Evolutionary conservation across 2,888 invertebrate genomes (phyloP), one percentile per base, ranked within the genome.

Genomic region (Sphaerophoria taeniata): DNA sequence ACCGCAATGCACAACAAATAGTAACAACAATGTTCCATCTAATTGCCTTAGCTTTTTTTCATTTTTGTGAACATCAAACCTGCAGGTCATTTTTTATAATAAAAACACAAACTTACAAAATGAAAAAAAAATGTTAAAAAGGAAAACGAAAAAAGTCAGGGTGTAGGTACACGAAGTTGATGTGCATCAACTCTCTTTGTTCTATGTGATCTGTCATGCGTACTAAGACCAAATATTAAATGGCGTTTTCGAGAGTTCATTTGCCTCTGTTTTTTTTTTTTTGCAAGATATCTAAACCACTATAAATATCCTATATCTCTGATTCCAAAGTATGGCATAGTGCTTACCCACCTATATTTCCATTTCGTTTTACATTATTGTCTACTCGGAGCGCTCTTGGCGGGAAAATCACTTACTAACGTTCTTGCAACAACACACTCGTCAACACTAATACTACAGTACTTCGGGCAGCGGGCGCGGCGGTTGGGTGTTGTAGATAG

Each of bases 151-250:
- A 60, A 60, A 60, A 16, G 12, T 36, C 39, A 39, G 31, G 67
- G 67, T 67, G 53, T 43, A 43, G 39, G 39, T 9, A 43, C 67
- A 67, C 24, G 24, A 24, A 24, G 43, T 72, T 7, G 65, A 63
- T 67, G 63, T 81, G 58, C 79, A 73, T 73, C 69, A 65, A 16
- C 36, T 43, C 63, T 51, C 51, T 56, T 78, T 65, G 53, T 81
- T 84, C 72, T 70, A 60, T 85, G 76, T 85, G 72, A 85, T 85
- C 85, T 81, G 85, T 81, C 85, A 85, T 85, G 85, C 85, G 85
- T 85, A 85, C 72, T 85, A 69, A 73, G 33, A 53, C 61, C 76
- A 81, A 81, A 85, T 81, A 80, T 85, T 73, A 73, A 81, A 85
- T 81, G 76, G 81, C 85, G 73, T 63, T 85, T 69, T 58, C 81